Conservation (phyloP, 2,888 invertebrate species). For the Bursaphelenchus okinawaensis region DNA sequence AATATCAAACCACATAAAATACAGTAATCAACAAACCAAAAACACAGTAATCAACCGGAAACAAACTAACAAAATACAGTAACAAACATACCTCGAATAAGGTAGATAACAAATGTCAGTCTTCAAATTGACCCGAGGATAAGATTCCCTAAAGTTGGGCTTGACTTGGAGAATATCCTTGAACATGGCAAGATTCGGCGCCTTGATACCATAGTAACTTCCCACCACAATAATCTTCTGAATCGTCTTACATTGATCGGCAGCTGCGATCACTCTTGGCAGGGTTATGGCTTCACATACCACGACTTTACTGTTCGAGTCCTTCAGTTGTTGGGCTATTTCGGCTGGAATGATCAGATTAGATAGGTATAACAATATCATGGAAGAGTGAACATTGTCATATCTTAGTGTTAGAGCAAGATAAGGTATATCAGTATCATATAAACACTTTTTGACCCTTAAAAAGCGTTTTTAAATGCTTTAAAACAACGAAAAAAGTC, state of each 20-base stretch:
- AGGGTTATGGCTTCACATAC: constrained; percentile 37
- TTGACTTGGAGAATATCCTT: not conserved
- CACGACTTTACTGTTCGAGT: constrained; percentile 39
- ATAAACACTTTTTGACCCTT: too few species aligned
- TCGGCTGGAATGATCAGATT: too few species aligned
- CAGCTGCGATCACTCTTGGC: constrained; percentile 36
- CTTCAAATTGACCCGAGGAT: not conserved
- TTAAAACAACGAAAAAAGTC: too few species aligned
- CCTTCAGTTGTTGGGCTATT: constrained; percentile 41
- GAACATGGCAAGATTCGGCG: not conserved
- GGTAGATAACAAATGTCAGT: constrained; percentile 19
- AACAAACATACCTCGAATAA: constrained; percentile 54
- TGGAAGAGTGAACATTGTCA: too few species aligned
- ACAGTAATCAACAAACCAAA: too few species aligned
- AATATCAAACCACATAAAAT: too few species aligned
- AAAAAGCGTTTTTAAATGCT: too few species aligned
- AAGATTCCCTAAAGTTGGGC: not conserved
- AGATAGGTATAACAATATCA: too few species aligned
- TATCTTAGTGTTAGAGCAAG: too few species aligned
- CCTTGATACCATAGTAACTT: not conserved
- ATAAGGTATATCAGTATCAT: too few species aligned
- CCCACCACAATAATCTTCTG: not conserved
- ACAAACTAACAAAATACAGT: too few species aligned
- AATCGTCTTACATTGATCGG: constrained; percentile 15
- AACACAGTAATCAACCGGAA: too few species aligned